A percentile compares a stretch with the other conserved stretches of the same genome.
These are phyloP conservation scores for Protobothrops mucrosquamatus DNA, from an alignment of 2,113 vertebrate genomes.

Conservation along the genomic window DNA sequence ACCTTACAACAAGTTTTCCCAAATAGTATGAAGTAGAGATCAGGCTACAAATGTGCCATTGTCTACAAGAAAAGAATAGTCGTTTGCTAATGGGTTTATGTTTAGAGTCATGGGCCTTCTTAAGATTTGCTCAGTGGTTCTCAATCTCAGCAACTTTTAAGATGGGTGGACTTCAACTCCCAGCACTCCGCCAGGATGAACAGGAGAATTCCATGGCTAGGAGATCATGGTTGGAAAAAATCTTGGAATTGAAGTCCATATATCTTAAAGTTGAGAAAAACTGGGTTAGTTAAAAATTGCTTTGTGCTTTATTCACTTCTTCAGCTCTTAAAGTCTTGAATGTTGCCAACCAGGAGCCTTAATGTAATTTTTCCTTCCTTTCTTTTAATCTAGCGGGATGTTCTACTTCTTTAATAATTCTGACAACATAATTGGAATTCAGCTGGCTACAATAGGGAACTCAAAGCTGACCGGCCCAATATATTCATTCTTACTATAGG, in stretches of 20 bases:
- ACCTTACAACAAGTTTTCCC: background rate
- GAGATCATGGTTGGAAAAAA: background rate
- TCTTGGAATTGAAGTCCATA: background rate
- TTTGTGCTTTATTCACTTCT: background rate
- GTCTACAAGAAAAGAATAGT: background rate
- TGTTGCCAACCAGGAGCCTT: background rate
- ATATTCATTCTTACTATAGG: background rate
- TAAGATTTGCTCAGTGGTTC: background rate
- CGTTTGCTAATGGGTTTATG: background rate
- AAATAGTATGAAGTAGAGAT: background rate
- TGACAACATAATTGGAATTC: background rate
- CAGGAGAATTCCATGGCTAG: background rate
- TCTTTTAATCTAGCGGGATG: background rate
- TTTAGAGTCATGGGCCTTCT: background rate
- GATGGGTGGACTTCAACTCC: background rate
- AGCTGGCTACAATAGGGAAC: background rate
- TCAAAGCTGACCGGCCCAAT: background rate
- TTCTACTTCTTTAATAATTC: background rate
- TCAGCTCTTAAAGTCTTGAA: background rate
- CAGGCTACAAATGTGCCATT: background rate
- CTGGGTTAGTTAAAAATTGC: background rate
- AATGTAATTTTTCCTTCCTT: background rate
- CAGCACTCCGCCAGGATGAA: background rate
- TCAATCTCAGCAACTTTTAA: background rate
- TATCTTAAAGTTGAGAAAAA: background rate